phyloP scores from a whole-genome alignment of 2,797 vertebrate genomes.

The Acanthis flammea region DNA sequence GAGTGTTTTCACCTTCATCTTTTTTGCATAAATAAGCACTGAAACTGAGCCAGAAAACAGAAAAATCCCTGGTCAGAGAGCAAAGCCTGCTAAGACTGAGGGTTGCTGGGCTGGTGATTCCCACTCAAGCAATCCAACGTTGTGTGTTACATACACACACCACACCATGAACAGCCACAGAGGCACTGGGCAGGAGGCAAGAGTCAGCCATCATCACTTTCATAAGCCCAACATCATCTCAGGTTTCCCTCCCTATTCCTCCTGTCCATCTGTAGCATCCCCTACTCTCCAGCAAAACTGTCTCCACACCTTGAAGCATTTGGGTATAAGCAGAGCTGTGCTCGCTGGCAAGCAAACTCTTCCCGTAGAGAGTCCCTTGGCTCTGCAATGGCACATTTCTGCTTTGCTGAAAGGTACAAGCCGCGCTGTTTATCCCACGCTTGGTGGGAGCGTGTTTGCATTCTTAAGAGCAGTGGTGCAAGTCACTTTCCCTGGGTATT shows the following conservation, averaged over 20 bases:
- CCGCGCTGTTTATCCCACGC: not conserved
- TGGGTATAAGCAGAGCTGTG: not conserved
- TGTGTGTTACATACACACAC: fast-evolving
- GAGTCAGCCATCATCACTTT: not conserved
- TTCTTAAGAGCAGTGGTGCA: constrained; percentile 48
- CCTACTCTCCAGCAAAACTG: not conserved
- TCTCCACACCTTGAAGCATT: not conserved
- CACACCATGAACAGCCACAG: fast-evolving
- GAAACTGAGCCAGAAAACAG: not conserved
- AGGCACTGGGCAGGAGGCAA: not conserved
- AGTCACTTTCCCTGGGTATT: constrained; percentile 35
- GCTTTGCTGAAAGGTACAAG: constrained; percentile 25
- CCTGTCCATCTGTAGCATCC: not conserved
- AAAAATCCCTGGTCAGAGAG: not conserved
- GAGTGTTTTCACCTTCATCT: not conserved
- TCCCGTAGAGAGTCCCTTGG: not conserved
- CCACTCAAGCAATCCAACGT: fast-evolving
- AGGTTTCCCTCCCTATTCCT: fast-evolving
- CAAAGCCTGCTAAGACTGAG: not conserved
- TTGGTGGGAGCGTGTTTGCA: constrained; percentile 6
- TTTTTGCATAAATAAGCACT: not conserved
- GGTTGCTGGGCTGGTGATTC: not conserved
- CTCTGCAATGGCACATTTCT: not conserved
- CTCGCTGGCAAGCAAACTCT: not conserved
- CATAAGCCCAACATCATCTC: not conserved